phyloP scores from a whole-genome alignment of 2,113 vertebrate genomes.

The Sapajus apella region DNA sequence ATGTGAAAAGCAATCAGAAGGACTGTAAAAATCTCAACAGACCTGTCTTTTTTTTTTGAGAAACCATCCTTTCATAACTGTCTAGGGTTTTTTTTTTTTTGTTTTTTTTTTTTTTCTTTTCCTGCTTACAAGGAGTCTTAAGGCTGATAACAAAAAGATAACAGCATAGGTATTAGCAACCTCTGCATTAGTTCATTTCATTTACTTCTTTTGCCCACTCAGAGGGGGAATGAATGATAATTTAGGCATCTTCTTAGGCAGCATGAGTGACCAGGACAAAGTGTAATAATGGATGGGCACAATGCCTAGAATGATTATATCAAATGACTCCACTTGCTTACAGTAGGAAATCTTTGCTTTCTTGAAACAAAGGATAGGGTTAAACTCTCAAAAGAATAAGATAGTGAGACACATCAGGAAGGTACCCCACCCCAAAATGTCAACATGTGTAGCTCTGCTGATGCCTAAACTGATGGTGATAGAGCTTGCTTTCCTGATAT shows the following conservation, averaged over 20 bases:
- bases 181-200: background rate
- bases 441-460: background rate
- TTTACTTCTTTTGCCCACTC: background rate
- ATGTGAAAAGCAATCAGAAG: slow-evolving; percentile 49
- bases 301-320: background rate
- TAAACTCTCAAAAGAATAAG: background rate
- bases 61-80: background rate
- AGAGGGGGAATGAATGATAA: background rate
- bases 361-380: background rate
- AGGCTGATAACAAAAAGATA: background rate
- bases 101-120: background rate
- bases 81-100: background rate
- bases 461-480: background rate
- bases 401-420: background rate
- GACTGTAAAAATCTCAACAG: background rate
- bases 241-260: background rate
- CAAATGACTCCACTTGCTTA: background rate
- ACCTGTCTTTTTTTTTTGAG: background rate
- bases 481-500: background rate
- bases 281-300: background rate
- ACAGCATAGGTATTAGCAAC: background rate
- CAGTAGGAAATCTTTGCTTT: background rate
- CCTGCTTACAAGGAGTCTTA: background rate
- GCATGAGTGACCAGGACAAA: background rate
- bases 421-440: background rate